A percentile compares a stretch with the other conserved stretches of the same genome.
phyloP scores from a whole-genome alignment of 2,113 vertebrate genomes.

The Callospermophilus lateralis region DNA sequence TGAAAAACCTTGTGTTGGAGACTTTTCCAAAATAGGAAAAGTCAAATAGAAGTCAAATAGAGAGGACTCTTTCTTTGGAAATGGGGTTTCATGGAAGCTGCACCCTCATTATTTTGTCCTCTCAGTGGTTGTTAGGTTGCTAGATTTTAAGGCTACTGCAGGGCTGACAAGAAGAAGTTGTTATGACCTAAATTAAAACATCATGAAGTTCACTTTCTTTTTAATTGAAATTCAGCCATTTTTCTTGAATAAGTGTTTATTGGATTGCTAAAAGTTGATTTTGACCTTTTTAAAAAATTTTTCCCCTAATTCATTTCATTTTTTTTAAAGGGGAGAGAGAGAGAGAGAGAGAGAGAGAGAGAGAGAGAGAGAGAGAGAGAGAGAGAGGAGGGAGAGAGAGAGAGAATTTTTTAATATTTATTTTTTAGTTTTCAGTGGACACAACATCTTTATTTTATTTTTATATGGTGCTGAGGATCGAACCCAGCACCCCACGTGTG shows the following conservation, averaged over 20 bases:
- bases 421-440: no score
- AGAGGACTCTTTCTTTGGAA: not conserved
- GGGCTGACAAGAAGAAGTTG: not conserved
- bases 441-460: no score
- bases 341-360: no score
- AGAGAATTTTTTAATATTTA: no score
- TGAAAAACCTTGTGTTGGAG: not conserved
- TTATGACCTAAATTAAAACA: not conserved
- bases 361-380: no score
- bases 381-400: no score
- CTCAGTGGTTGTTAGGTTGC: not conserved
- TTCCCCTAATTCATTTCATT: not conserved
- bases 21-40: not conserved
- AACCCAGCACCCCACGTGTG: accelerated
- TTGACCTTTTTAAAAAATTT: not conserved
- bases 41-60: not conserved
- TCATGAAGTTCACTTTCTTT: not conserved
- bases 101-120: not conserved
- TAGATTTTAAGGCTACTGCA: not conserved
- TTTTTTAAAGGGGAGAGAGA: no score
- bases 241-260: not conserved
- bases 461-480: no score
- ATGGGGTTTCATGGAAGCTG: not conserved
- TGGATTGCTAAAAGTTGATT: slow-evolving; percentile 13
- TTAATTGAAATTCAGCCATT: not conserved